Conservation (phyloP, 2,888 invertebrate genomes). For the Dryobota labecula region DNA sequence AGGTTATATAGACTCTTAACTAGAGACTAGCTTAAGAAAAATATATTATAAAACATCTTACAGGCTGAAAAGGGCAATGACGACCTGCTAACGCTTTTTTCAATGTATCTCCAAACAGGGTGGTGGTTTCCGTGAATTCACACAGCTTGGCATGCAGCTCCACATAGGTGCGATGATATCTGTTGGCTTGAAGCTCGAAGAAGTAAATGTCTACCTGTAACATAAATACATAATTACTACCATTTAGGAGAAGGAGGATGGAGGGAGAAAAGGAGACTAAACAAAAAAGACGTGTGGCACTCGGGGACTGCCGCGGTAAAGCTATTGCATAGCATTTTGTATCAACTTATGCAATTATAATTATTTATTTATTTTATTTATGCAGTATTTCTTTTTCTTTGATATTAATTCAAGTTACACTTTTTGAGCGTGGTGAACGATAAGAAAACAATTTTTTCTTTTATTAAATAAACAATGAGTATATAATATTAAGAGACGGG, state of each 20-base stretch:
- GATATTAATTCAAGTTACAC: too few species aligned
- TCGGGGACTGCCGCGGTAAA: too few species aligned
- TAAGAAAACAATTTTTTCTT: too few species aligned
- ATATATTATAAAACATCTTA: slow-evolving; percentile 29
- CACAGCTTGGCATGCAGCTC: slow-evolving; percentile 38
- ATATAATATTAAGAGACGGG: too few species aligned
- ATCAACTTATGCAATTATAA: too few species aligned
- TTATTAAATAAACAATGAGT: too few species aligned
- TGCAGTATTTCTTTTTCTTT: too few species aligned
- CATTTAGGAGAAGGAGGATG: background rate
- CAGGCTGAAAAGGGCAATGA: slow-evolving; percentile 34
- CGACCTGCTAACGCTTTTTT: slow-evolving; percentile 9
- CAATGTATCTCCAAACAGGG: slow-evolving; percentile 37
- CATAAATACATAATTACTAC: background rate
- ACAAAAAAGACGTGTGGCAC: too few species aligned
- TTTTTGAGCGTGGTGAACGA: too few species aligned
- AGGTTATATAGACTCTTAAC: too few species aligned
- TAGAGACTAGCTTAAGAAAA: background rate
- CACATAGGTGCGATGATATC: slow-evolving; percentile 36
- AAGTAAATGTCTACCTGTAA: slow-evolving; percentile 35
- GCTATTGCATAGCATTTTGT: too few species aligned
- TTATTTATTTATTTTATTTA: too few species aligned
- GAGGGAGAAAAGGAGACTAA: background rate
- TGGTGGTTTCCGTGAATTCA: slow-evolving; percentile 25
- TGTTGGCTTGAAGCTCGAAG: slow-evolving; percentile 29